Percentiles rank a stretch among this genome's conserved stretches.
These are phyloP conservation scores for Parazoanthus atlanticus DNA, from an alignment of 92 coral and sea anemone species.

Conservation along the genomic window DNA sequence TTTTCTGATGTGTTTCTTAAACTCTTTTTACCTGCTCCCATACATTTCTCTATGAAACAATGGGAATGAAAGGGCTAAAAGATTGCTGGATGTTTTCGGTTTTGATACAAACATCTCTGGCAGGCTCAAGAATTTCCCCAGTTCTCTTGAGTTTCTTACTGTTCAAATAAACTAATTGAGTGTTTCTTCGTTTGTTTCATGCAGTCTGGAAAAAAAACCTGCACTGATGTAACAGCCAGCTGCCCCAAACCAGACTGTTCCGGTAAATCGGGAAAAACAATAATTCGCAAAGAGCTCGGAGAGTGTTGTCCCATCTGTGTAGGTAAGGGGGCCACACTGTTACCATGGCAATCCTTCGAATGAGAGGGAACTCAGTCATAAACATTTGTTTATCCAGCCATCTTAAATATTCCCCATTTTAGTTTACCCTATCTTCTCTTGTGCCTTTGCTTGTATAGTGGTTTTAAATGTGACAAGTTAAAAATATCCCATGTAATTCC, in stretches of 20 bases:
- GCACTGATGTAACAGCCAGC: neutral
- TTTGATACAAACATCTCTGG: too few relatives aligned
- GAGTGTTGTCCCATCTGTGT: slow-evolving; percentile 31
- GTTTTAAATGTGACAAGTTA: too few relatives aligned
- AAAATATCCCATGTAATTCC: too few relatives aligned
- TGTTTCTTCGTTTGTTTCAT: neutral
- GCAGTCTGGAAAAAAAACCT: slow-evolving; percentile 16
- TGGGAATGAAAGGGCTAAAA: neutral
- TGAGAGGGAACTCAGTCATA: neutral
- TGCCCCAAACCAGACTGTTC: slow-evolving; percentile 12
- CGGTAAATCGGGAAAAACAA: slow-evolving; percentile 34
- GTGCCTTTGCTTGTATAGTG: too few relatives aligned
- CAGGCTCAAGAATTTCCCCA: too few relatives aligned
- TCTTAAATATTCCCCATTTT: neutral
- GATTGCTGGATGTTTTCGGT: too few relatives aligned
- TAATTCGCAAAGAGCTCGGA: neutral
- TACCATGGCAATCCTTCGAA: neutral
- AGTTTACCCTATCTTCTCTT: too few relatives aligned
- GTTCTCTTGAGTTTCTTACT: neutral
- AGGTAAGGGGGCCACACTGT: slow-evolving; percentile 11
- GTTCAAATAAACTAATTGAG: neutral
- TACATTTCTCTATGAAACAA: neutral
- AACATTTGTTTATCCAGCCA: neutral
- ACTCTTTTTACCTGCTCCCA: too few relatives aligned
- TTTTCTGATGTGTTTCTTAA: too few relatives aligned